Percentiles rank a stretch among this genome's conserved stretches.
phyloP scores from a whole-genome alignment of 2,113 vertebrate species.

The Dunckerocampus dactyliophorus region DNA sequence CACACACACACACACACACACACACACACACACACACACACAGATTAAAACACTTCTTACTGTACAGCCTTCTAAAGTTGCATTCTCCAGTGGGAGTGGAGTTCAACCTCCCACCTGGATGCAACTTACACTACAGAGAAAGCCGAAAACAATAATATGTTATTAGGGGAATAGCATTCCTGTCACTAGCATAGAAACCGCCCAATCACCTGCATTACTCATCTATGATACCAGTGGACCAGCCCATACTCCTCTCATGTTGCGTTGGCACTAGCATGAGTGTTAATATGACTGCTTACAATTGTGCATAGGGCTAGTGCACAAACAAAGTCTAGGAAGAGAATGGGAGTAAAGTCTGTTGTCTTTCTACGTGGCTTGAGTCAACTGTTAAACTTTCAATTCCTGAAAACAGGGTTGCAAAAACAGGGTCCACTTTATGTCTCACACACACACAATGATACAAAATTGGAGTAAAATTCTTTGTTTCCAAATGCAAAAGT shows the following conservation, averaged over 20 bases:
- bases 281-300: background rate
- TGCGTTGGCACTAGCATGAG: background rate
- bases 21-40: no score
- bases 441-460: no score
- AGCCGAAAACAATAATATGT: background rate
- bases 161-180: background rate
- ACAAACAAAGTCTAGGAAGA: no score
- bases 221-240: background rate
- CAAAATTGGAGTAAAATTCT: no score
- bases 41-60: background rate
- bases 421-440: no score
- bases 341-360: no score
- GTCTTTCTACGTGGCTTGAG: no score
- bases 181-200: background rate
- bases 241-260: background rate
- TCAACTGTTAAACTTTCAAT: no score
- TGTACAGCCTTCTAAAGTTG: conserved; percentile 18
- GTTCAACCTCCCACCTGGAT: conserved; percentile 16
- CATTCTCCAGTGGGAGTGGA: conserved; percentile 22
- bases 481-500: background rate
- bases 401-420: no score
- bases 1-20: no score
- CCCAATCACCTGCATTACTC: no score
- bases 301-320: no score
- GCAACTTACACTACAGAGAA: background rate